Conservation (phyloP, 1,140 invertebrate species). For the Temnothorax longispinosus region DNA sequence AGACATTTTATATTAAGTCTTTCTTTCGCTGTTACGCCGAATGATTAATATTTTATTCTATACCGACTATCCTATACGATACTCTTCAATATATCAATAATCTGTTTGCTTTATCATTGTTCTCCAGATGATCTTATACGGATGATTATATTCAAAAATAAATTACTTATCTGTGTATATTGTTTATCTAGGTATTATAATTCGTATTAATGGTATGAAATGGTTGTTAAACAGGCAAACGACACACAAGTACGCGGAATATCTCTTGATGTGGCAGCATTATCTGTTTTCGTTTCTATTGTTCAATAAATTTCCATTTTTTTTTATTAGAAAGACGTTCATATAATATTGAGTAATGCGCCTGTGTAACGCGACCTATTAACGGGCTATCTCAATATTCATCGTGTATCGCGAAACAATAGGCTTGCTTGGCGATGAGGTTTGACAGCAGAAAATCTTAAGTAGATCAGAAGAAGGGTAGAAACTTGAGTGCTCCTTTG, state of each 20-base stretch:
- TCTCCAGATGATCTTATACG: not conserved
- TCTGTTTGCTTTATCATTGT: not conserved
- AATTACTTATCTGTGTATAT: too few species aligned
- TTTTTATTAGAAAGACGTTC: not conserved
- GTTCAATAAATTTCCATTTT: not conserved
- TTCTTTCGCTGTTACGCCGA: not conserved
- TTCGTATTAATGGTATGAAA: not conserved
- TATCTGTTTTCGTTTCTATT: not conserved
- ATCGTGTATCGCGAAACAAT: slow-evolving; percentile 31
- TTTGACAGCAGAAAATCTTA: slow-evolving; percentile 42
- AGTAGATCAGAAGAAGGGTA: slow-evolving; percentile 43
- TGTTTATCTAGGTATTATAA: not conserved
- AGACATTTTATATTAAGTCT: slow-evolving; percentile 39
- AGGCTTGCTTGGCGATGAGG: slow-evolving; percentile 12
- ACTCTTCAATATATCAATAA: not conserved
- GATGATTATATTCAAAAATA: not conserved
- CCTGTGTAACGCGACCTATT: not conserved
- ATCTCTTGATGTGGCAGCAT: not conserved
- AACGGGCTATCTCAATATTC: slow-evolving; percentile 10
- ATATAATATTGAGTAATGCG: not conserved
- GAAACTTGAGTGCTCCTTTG: slow-evolving; percentile 41
- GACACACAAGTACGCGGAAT: not conserved
- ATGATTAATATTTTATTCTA: slow-evolving; percentile 47
- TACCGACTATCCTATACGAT: not conserved
- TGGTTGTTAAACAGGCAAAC: not conserved